Evolutionary conservation across 2,888 invertebrate species (phyloP), one percentile per base, ranked within the genome.

Genomic region (Stratiomys singularior): DNA sequence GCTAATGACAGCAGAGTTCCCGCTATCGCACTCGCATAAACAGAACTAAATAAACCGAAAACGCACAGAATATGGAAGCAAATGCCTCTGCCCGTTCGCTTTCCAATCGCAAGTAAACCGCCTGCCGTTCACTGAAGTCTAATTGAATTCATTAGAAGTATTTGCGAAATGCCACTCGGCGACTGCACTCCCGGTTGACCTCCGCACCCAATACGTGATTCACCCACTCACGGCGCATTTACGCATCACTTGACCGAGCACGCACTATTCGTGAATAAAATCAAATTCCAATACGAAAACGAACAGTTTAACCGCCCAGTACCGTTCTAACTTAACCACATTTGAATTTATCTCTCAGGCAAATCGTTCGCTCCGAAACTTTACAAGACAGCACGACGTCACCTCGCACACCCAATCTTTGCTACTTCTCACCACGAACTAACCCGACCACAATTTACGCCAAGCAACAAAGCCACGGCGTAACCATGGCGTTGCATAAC

Each of bases 401-500:
- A 21, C 69, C 72, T 56, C 27, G 21, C 37, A 60, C 30, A 28
- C 37, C 60, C 60, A 37, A 1, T 28, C 74, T 37, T 30, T 25
- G 58, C 60, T 23, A 74, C 3, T 23, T n/a, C 58, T 74, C 74
- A 60, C 60, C 60, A 37, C 74, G 58, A 74, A 74, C 74, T 74
- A 37, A n/a, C 47, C 44, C 66, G 18, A 18, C 66, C 1, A 37
- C 66, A 21, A 18, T 28, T 37, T 7, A 37, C 9, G 37, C 5
- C 3, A 9, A 37, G 9, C 37, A 9, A 3, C 11, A 66, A 28
- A 66, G 37, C 66, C 18, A 37, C 30, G 15, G 18, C 66, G 56
- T 56, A 72, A 15, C 63, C 37, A 23, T 37, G 27, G n/a, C n/a
- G n/a, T n/a, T n/a, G n/a, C n/a, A n/a, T n/a, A n/a, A n/a, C n/a